Evolutionary conservation across 2,888 invertebrate genomes (phyloP), one percentile per base, ranked within the genome.

Genomic region (Hemithea aestivaria): DNA sequence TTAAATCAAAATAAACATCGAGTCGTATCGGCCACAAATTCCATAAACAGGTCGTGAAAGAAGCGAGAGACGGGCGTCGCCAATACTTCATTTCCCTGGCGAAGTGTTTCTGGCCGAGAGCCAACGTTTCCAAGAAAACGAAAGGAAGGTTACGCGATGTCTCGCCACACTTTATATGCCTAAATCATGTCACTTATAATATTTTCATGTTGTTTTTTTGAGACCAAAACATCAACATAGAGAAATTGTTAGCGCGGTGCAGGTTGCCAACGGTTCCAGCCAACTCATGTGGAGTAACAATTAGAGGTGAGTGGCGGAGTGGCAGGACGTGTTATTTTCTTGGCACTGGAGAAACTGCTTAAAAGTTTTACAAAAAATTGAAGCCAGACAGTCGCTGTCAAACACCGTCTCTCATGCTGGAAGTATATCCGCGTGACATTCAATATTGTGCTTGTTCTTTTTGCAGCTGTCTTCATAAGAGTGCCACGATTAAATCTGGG

Each of bases 141-240:
- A 64, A 69, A 76, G 66, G 84, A 87, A 85, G 83, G 83, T 85
- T 85, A 84, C 77, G 73, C 70, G 81, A 80, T 70, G 84, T 83
- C 82, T 84, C 81, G 83, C 73, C 74, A 69, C 74, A 67, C 73
- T 81, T 77, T 79, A 81, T 79, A 84, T 77, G 78, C 82, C 79
- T 79, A 84, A 85, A 83, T 81, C 72, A 78, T 75, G 68, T 74
- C 71, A 62, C 62, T 73, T 66, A 79, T 77, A 72, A 73, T 73
- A 75, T 76, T 82, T 78, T 63, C 58, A 63, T 54, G 21, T 28
- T 28, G 28, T 36, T 35, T 40, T 36, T 34, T 33, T 34, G 53
- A 56, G 59, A 61, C 53, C 51, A 58, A 57, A 58, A 62, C 55
- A 58, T 56, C 55, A 54, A 58, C 52, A 54, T 45, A 48, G 47